phyloP scores from a whole-genome alignment of 2,888 invertebrate genomes.

The Rhamphomyia laevipes region DNA sequence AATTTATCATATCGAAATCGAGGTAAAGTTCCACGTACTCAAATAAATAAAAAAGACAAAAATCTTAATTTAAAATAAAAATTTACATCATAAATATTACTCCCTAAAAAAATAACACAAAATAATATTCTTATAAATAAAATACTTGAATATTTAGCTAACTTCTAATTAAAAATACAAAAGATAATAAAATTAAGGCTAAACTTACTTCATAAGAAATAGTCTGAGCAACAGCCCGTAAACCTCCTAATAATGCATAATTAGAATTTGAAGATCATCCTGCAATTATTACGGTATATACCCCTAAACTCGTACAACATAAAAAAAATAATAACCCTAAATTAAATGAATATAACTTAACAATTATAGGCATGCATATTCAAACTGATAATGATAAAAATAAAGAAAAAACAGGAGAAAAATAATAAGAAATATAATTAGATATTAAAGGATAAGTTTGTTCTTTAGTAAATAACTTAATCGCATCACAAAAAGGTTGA shows the following conservation, averaged over 20 bases:
- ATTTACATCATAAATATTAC: constrained; percentile 37
- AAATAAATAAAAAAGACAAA: constrained; percentile 51
- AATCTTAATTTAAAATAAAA: constrained; percentile 46
- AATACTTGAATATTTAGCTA: constrained; percentile 45
- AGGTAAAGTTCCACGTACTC: constrained; percentile 53
- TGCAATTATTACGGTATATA: constrained; percentile 50
- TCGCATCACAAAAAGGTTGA: constrained; percentile 61
- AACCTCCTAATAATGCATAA: constrained; percentile 56
- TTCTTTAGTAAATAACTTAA: constrained; percentile 61
- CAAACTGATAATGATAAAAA: constrained; percentile 48
- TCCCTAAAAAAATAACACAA: constrained; percentile 47
- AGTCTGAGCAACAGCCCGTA: constrained; percentile 58
- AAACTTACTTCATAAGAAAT: constrained; percentile 68
- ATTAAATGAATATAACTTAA: constrained; percentile 44
- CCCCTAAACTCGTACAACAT: constrained; percentile 49
- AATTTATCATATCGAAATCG: constrained; percentile 66
- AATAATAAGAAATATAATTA: constrained; percentile 50
- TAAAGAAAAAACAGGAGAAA: constrained; percentile 47
- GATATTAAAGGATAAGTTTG: constrained; percentile 44
- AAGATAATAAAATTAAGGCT: constrained; percentile 49
- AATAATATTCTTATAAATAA: constrained; percentile 43
- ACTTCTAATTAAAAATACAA: constrained; percentile 45
- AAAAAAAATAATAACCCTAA: constrained; percentile 53
- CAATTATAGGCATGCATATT: constrained; percentile 45
- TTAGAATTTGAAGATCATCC: constrained; percentile 62